Evolutionary conservation across 2,888 invertebrate genomes (phyloP).

Genomic region (Sarcophaga carnaria): DNA sequence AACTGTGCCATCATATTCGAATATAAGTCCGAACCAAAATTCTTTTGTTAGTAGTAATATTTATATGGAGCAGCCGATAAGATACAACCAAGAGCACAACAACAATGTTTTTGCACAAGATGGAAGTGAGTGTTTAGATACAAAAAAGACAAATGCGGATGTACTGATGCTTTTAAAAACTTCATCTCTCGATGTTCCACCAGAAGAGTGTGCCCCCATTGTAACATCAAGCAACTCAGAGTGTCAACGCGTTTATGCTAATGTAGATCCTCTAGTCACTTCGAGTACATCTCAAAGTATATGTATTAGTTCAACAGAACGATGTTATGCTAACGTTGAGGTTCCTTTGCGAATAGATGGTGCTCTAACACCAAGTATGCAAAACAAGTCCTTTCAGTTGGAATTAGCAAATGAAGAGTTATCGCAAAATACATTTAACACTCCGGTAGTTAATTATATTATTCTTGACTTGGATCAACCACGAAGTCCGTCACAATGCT

Average conservation of each 20-base stretch:
- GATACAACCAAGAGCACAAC: slow-evolving; percentile 73
- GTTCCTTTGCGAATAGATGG: slow-evolving; percentile 3
- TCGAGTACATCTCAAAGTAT: slow-evolving; percentile 38
- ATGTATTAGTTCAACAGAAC: slow-evolving; percentile 70
- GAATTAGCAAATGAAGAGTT: slow-evolving; percentile 33
- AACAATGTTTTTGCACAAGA: slow-evolving; percentile 66
- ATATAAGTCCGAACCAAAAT: slow-evolving; percentile 74
- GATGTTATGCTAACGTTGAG: slow-evolving; percentile 78
- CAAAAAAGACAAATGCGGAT: slow-evolving; percentile 20
- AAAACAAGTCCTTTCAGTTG: slow-evolving; percentile 35
- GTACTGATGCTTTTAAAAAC: slow-evolving; percentile 71
- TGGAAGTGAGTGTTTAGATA: slow-evolving; percentile 1
- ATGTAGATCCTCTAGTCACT: slow-evolving; percentile 72
- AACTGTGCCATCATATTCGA: slow-evolving; percentile 65
- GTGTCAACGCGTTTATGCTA: slow-evolving; percentile 77
- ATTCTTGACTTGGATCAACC: slow-evolving; percentile 80
- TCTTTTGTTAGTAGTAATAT: slow-evolving; percentile 79
- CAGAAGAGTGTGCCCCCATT: slow-evolving; percentile 79
- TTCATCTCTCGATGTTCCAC: slow-evolving; percentile 78
- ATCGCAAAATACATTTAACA: slow-evolving; percentile 57
- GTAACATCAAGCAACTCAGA: slow-evolving; percentile 70
- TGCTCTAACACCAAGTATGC: slow-evolving; percentile 9
- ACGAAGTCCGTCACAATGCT: slow-evolving; percentile 75
- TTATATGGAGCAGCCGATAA: slow-evolving; percentile 74
- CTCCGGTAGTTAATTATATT: slow-evolving; percentile 80